Evolutionary conservation across 2,888 invertebrate genomes (phyloP).

Genomic region (Diaprepes abbreviatus): DNA sequence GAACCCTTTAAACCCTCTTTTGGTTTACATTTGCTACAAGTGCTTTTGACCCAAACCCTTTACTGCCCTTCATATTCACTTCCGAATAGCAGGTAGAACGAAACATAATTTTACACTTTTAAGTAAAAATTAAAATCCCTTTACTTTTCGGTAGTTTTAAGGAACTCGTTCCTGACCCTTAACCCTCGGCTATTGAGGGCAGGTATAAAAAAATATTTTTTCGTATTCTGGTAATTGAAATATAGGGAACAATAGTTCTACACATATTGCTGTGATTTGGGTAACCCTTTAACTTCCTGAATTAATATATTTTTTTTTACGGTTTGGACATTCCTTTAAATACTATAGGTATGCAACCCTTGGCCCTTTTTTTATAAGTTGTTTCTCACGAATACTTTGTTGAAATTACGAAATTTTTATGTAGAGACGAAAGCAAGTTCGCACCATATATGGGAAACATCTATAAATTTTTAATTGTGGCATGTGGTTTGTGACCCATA

Average conservation of each 20-base stretch:
- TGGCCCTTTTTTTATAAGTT: too few species aligned
- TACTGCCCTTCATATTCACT: background rate
- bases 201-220: background rate
- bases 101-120: constrained; percentile 9
- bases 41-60: constrained; percentile 22
- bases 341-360: background rate
- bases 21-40: constrained; percentile 16
- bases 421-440: too few species aligned
- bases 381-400: too few species aligned
- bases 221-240: constrained; percentile 1
- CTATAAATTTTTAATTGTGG: too few species aligned
- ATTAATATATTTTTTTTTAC: background rate
- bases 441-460: too few species aligned
- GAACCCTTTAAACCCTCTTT: constrained; percentile 21
- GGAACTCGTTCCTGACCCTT: constrained; percentile 1
- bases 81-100: background rate
- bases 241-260: background rate
- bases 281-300: constrained; percentile 5
- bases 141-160: background rate
- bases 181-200: background rate
- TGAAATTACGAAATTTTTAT: too few species aligned
- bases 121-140: constrained; percentile 4
- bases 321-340: background rate
- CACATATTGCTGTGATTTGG: background rate
- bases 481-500: too few species aligned